Percentiles rank a stretch among this genome's conserved stretches.
phyloP scores from a whole-genome alignment of 2,888 invertebrate genomes.

The Spodoptera exigua region DNA sequence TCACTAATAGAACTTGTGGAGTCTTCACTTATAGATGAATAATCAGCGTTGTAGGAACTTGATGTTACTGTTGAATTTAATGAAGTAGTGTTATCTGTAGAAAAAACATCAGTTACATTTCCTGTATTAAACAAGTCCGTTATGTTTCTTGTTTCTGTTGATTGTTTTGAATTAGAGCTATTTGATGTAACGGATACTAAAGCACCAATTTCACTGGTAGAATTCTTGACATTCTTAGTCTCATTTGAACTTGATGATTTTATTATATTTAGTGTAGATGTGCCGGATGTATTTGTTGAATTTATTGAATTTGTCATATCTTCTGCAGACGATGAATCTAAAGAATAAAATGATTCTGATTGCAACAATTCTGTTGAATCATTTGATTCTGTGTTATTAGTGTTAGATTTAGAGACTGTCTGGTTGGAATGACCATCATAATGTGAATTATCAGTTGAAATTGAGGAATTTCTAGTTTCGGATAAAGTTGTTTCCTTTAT shows the following conservation, averaged over 20 bases:
- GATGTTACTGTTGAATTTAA: slow-evolving; percentile 41
- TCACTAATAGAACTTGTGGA: slow-evolving; percentile 13
- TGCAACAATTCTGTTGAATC: slow-evolving; percentile 5
- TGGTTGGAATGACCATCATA: slow-evolving; percentile 4
- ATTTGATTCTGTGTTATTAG: slow-evolving; percentile 18
- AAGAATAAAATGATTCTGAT: slow-evolving; percentile 14
- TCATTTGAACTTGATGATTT: slow-evolving; percentile 21
- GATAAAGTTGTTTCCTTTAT: slow-evolving; percentile 22
- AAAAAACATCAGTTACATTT: slow-evolving; percentile 29
- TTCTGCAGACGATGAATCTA: slow-evolving; percentile 10
- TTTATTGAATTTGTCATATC: slow-evolving; percentile 11
- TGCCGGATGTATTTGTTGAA: slow-evolving; percentile 1
- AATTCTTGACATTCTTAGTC: slow-evolving; percentile 11
- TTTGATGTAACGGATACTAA: slow-evolving; percentile 13
- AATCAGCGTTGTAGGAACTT: slow-evolving; percentile 14
- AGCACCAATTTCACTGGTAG: slow-evolving; percentile 4
- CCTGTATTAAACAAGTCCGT: slow-evolving; percentile 12
- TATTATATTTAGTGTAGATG: slow-evolving; percentile 10
- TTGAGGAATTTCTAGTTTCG: slow-evolving; percentile 19
- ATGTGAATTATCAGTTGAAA: slow-evolving; percentile 5
- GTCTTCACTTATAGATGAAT: slow-evolving; percentile 3
- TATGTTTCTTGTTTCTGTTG: neutral
- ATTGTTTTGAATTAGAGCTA: slow-evolving; percentile 16
- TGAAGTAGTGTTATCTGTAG: slow-evolving; percentile 9
- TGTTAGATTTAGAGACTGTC: neutral